Evolutionary conservation across 1,140 invertebrate genomes (phyloP), one percentile per base, ranked within the genome.

Genomic region (Aphelenchoides avenae): DNA sequence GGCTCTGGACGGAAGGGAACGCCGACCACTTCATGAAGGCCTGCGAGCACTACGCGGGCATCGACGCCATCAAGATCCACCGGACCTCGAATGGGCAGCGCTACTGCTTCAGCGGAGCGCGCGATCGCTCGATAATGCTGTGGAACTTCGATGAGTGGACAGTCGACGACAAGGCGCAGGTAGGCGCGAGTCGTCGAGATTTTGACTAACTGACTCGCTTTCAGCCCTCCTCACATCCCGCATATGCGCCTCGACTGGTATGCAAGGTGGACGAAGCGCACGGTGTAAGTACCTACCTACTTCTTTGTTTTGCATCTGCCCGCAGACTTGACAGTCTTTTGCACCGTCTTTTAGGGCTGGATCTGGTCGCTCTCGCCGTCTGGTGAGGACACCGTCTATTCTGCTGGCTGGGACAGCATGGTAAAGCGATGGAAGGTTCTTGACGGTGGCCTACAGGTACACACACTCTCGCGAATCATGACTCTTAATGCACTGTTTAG

Each of bases 41-140:
- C 11, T 15, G 9, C 11, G 57, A 29, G 7, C 58, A 63, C 34
- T 46, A 34, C 40, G 61, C 43, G 24, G 68, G 56, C n/a, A 53
- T 67, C n/a, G 66, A 67, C 30, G 52, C 51, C 0, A 36, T 67
- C 9, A 34, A 46, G 2, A 39, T 67, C 24, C 68, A 68, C 34
- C 1, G 53, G n/a, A 5, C 57, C 24, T 41, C 27, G 24, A 43
- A 26, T 11, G 39, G 31, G 4, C 39, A 41, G n/a, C 20, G 41
- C 33, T 61, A 58, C 39, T 66, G 64, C 43, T n/a, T 68, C 5
- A 54, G 46, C 9, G 64, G 64, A 3, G 33, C 51, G 29, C 31
- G 64, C 9, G 64, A 67, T 31, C 64, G 64, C 11, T 20, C 54
- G 13, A 67, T 67, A 18, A 44, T 36, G 15, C 52, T 67, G 3